Evolutionary conservation across 1,140 invertebrate species (phyloP).

Genomic region (Megalopta genalis): DNA sequence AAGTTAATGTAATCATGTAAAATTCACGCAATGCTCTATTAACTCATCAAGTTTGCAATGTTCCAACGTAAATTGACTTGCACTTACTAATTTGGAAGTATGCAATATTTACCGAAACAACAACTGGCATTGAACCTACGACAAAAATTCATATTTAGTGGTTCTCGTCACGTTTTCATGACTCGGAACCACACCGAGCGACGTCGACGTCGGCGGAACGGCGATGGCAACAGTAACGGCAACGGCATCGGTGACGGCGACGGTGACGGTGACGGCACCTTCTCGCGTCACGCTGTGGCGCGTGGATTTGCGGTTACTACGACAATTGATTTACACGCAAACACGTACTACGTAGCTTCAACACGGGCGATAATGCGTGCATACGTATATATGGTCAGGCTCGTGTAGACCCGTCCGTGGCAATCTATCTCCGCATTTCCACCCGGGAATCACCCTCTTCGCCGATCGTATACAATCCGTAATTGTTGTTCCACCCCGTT

Average conservation of each 20-base stretch:
- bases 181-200: too few relatives aligned
- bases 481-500: conserved; percentile 69
- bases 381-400: not conserved
- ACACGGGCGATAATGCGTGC: conserved; percentile 16
- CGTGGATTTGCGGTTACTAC: conserved; percentile 73
- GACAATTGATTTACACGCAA: conserved; percentile 76
- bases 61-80: too few relatives aligned
- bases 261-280: conserved; percentile 55
- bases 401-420: conserved; percentile 17
- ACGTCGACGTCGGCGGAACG: too few relatives aligned
- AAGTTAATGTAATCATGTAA: too few relatives aligned
- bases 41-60: too few relatives aligned
- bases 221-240: conserved; percentile 34
- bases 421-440: conserved; percentile 43
- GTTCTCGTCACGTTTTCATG: too few relatives aligned
- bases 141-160: not conserved
- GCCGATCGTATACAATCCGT: conserved; percentile 66
- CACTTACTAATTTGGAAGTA: too few relatives aligned
- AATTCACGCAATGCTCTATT: too few relatives aligned
- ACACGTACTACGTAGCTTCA: conserved; percentile 27
- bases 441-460: conserved; percentile 56
- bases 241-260: not conserved
- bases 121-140: too few relatives aligned
- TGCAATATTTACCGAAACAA: too few relatives aligned
- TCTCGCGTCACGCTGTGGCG: conserved; percentile 67